Evolutionary conservation across 2,888 invertebrate species (phyloP), one percentile per base, ranked within the genome.

Genomic region (Cheilosia vulpina): DNA sequence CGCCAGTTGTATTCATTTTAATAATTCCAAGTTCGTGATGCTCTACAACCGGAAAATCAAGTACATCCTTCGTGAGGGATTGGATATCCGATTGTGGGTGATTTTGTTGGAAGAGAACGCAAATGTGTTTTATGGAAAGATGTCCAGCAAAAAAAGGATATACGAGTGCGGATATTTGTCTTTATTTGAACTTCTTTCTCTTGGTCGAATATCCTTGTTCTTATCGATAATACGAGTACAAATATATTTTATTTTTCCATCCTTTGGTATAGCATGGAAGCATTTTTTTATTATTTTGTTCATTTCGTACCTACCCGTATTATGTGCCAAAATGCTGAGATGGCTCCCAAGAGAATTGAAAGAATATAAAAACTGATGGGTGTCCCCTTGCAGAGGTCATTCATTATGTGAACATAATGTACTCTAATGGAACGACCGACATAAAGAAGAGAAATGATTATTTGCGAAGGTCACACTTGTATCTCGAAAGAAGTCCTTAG

Each of bases 1-100:
- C 66, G 66, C 66, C 76, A 60, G 76, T 76, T 76, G 60, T 76
- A 76, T 58, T 76, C 50, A 41, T 66, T 76, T 76, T 66, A 76
- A 76, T 76, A 68, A 76, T 76, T 76, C 58, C 66, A 43, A 60
- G 60, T 68, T 76, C 43, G 43, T 68, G 31, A 76, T 60, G 50
- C 43, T 60, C 43, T 15, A 52, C 24, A 41, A 34, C 57, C 31
- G 41, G 52, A 58, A 76, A 50, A 66, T 75, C 45, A 53, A 24
- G 13, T 45, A 50, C 13, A 27, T 19, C 15, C 21, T 43, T 2
- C 15, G 27, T n/a, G 5, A 41, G 31, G 31, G 38, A 47, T 41
- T 41, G 75, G 47, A 65, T 75, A 65, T 65, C 21, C 47, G 41
- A n/a, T 65, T 58, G 19, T 58, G 47, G 57, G 41, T 66, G 58